Percentiles rank a stretch among this genome's conserved stretches.
phyloP scores from a whole-genome alignment of 1,140 invertebrate species.

The Ditylenchus dipsaci region DNA sequence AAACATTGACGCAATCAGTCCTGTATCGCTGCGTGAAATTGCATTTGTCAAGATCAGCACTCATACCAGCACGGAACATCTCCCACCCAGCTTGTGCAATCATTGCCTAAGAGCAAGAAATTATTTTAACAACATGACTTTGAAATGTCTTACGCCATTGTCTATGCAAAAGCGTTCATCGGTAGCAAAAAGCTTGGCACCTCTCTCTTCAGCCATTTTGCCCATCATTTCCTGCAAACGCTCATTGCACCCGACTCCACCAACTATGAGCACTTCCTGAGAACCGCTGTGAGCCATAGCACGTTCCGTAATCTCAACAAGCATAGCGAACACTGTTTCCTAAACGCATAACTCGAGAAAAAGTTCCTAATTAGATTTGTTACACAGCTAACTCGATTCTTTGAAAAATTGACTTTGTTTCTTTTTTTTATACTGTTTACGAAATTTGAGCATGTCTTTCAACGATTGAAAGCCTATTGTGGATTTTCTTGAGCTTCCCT shows the following conservation, averaged over 20 bases:
- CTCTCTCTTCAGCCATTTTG: slow-evolving; percentile 85
- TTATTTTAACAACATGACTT: too few species aligned
- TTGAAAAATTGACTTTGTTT: too few species aligned
- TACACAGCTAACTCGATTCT: too few species aligned
- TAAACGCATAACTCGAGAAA: slow-evolving; percentile 63
- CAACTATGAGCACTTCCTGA: slow-evolving; percentile 66
- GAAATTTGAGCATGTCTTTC: too few species aligned
- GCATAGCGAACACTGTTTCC: slow-evolving; percentile 97
- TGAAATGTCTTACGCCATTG: slow-evolving; percentile 68
- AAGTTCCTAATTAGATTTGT: too few species aligned
- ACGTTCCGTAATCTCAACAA: slow-evolving; percentile 95
- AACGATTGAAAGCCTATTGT: not conserved
- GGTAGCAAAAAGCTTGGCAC: slow-evolving; percentile 70
- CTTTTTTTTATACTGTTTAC: too few species aligned
- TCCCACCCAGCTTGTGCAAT: slow-evolving; percentile 91
- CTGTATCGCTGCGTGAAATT: slow-evolving; percentile 84
- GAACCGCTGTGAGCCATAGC: slow-evolving; percentile 95
- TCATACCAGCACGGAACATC: slow-evolving; percentile 72
- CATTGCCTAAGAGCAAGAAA: slow-evolving; percentile 62
- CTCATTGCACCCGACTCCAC: slow-evolving; percentile 72
- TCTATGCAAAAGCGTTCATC: slow-evolving; percentile 87
- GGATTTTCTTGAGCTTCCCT: too few species aligned
- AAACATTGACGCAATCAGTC: slow-evolving; percentile 88
- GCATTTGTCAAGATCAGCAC: slow-evolving; percentile 75
- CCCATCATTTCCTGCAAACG: slow-evolving; percentile 92